Evolutionary conservation across 2,888 invertebrate species (phyloP), one percentile per base, ranked within the genome.

Genomic region (Epiblema foenella): DNA sequence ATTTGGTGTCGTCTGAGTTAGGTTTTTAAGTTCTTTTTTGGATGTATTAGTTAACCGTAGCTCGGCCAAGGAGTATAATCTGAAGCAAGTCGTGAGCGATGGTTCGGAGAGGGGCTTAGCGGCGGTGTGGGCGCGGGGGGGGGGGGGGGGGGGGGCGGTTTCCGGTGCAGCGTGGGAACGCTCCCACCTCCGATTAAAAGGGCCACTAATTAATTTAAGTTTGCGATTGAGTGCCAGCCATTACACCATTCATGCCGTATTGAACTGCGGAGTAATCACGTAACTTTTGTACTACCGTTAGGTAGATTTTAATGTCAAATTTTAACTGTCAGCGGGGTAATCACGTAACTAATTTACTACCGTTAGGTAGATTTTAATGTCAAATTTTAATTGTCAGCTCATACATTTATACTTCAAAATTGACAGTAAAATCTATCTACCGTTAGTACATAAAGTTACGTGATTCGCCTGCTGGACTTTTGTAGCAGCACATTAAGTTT

Each of bases 131-230:
- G 81, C 80, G 79, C 82, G 78, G 79, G 81, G 80, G 85, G 81
- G 82, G 79, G 80, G 75, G 78, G 78, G 79, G 78, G 82, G 82
- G 83, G 82, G 69, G 77, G 81, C 82, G 85, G 86, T 90, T 92
- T 91, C 92, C 88, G 88, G 88, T 83, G 88, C 89, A 89, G 85
- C 93, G 93, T 93, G 93, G 92, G 93, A 92, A 92, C 90, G 84
- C 89, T 88, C 89, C 87, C 86, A 89, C 90, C 85, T 87, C 86
- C 85, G 88, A 90, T 90, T 89, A 89, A 89, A 89, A 85, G 90
- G 88, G 85, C 80, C 85, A 89, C 90, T 91, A 91, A 93, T 93
- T 93, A 93, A 91, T 92, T 89, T 88, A 85, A 87, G 83, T 87
- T 85, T 81, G 84, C 83, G 81, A 77, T 82, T 81, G 81, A 83